phyloP scores from a whole-genome alignment of 2,797 vertebrate genomes.

The Heterohyrax brucei region DNA sequence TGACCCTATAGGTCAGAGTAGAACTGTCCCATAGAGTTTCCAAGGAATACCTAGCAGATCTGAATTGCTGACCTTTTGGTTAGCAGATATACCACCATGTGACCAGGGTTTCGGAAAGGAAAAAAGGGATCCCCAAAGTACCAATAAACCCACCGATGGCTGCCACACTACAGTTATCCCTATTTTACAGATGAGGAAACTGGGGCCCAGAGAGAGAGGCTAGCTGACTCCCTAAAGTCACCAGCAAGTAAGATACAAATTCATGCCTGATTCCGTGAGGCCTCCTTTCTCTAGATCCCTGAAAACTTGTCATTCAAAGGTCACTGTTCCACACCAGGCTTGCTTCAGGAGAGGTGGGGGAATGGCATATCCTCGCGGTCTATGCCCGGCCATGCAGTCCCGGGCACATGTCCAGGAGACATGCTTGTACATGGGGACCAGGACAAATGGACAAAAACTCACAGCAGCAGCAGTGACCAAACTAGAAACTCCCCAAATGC shows the following conservation, averaged over 20 bases:
- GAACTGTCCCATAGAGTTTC: too few species aligned
- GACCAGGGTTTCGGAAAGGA: not conserved
- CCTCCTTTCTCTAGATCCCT: not conserved
- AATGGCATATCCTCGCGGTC: not conserved
- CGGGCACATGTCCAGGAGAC: not conserved
- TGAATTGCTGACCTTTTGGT: too few species aligned
- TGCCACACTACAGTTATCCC: not conserved
- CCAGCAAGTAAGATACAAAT: not conserved
- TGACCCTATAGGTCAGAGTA: too few species aligned
- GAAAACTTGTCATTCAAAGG: not conserved
- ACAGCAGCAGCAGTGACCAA: not conserved
- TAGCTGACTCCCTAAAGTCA: not conserved
- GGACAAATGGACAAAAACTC: fast-evolving
- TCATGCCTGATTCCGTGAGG: not conserved
- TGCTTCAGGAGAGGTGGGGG: too few species aligned
- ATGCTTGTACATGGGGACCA: fast-evolving
- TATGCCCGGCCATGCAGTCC: fast-evolving
- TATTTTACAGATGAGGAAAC: not conserved
- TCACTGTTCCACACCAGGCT: not conserved
- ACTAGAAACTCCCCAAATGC: not conserved
- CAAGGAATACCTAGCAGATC: too few species aligned
- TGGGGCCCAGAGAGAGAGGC: not conserved
- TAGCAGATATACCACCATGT: too few species aligned
- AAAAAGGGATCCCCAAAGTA: not conserved
- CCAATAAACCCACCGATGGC: not conserved